A percentile compares a stretch with the other conserved stretches of the same genome.
Evolutionary conservation across 2,113 vertebrate genomes (phyloP).

Genomic region (Todiramphus saurophagus): DNA sequence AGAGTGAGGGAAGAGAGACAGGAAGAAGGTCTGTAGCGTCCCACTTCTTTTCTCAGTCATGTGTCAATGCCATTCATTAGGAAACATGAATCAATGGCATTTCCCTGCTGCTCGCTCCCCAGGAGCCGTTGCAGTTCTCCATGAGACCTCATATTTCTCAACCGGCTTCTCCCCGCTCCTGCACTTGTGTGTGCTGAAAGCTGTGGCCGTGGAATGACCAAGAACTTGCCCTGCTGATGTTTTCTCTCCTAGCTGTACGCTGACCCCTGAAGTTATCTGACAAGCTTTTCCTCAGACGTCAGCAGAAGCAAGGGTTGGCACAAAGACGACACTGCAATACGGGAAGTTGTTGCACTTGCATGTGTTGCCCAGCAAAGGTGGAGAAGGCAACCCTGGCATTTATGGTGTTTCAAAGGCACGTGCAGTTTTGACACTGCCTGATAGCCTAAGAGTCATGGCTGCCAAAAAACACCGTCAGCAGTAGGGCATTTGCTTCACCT

Average conservation of each 20-base stretch:
- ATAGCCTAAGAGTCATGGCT: background rate
- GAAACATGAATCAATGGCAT: background rate
- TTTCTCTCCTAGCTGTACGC: background rate
- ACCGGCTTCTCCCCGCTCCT: background rate
- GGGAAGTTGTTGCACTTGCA: background rate
- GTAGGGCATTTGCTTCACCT: accelerated
- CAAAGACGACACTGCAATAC: background rate
- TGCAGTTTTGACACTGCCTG: background rate
- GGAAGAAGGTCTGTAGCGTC: background rate
- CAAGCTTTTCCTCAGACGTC: background rate
- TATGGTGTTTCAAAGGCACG: background rate
- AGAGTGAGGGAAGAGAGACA: background rate
- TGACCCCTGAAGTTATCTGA: background rate
- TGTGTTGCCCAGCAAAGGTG: background rate
- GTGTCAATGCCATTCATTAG: background rate
- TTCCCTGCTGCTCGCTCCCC: background rate
- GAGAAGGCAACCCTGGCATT: background rate
- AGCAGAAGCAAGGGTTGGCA: background rate
- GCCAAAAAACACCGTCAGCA: background rate
- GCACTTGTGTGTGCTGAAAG: accelerated
- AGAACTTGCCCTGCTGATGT: accelerated
- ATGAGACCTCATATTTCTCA: background rate
- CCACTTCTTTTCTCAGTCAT: background rate
- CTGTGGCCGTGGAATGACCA: accelerated
- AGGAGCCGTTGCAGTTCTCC: background rate